These are phyloP conservation scores for Fistularia tabacaria DNA, from an alignment of 2,797 vertebrate genomes.

Conservation along the genomic window DNA sequence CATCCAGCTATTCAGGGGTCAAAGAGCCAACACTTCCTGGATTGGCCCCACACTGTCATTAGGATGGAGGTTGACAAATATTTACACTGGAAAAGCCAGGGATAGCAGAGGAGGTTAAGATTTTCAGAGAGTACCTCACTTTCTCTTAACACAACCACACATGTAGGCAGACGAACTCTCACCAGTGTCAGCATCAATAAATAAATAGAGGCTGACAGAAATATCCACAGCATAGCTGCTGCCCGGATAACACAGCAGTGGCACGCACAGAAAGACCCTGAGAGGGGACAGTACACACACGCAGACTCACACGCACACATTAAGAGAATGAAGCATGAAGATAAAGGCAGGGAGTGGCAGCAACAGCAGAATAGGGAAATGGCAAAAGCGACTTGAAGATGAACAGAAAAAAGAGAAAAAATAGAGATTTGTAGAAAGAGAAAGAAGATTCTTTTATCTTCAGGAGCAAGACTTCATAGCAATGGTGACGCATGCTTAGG, in stretches of 20 bases:
- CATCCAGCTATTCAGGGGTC: slow-evolving; percentile 34
- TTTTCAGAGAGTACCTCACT: slow-evolving; percentile 49
- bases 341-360: slow-evolving; percentile 44
- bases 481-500: slow-evolving; percentile 57
- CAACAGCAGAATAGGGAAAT: slow-evolving; percentile 34
- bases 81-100: slow-evolving; percentile 42
- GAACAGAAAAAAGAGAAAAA: slow-evolving; percentile 13
- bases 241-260: slow-evolving; percentile 44
- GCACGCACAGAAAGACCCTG: slow-evolving; percentile 52
- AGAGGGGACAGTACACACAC: slow-evolving; percentile 30
- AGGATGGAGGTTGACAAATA: slow-evolving; percentile 48
- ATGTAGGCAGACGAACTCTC: slow-evolving; percentile 67
- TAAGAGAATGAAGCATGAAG: slow-evolving; percentile 25
- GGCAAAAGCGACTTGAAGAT: slow-evolving; percentile 13
- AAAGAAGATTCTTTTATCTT: slow-evolving; percentile 25
- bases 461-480: slow-evolving; percentile 45
- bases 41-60: slow-evolving; percentile 21
- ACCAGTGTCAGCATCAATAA: slow-evolving; percentile 73
- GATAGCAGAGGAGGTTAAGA: slow-evolving; percentile 27
- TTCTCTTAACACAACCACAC: slow-evolving; percentile 48
- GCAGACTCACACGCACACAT: slow-evolving; percentile 20
- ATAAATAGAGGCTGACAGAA: slow-evolving; percentile 74
- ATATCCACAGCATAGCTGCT: slow-evolving; percentile 65
- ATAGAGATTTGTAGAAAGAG: slow-evolving; percentile 28
- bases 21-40: slow-evolving; percentile 52